These are phyloP conservation scores for Phyllostomus hastatus DNA, from an alignment of 2,113 vertebrate species.

Conservation along the genomic window DNA sequence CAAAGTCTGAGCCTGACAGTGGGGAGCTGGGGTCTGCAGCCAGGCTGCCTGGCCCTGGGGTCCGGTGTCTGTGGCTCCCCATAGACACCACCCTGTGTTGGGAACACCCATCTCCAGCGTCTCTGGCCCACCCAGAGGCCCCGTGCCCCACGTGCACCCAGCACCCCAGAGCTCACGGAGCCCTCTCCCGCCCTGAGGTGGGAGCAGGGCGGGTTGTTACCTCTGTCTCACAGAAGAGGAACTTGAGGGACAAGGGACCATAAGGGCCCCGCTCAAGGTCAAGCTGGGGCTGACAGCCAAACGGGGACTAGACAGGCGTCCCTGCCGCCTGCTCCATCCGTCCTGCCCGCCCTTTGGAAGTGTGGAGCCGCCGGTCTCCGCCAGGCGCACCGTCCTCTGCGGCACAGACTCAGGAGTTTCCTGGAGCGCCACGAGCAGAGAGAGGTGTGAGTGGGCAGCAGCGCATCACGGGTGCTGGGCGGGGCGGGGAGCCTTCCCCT, in stretches of 20 bases:
- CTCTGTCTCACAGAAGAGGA: not conserved
- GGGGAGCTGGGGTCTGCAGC: fast-evolving
- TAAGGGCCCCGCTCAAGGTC: not conserved
- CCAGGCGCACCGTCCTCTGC: fast-evolving
- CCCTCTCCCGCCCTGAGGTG: not conserved
- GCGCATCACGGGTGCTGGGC: fast-evolving
- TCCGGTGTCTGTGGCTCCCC: not conserved
- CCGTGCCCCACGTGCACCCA: fast-evolving
- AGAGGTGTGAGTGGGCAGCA: fast-evolving
- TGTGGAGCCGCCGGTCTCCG: not conserved
- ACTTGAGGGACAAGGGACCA: not conserved
- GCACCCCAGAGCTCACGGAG: not conserved
- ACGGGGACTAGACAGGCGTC: fast-evolving
- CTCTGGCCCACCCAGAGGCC: not conserved
- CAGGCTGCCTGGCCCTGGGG: not conserved
- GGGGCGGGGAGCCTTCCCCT: fast-evolving
- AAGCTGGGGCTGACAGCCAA: not conserved
- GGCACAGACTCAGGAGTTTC: not conserved
- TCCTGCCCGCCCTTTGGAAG: not conserved
- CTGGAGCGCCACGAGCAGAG: not conserved
- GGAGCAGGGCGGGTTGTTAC: fast-evolving
- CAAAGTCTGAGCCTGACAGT: not conserved
- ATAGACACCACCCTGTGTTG: not conserved
- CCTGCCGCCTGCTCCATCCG: too few species aligned
- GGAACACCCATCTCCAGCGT: not conserved